A percentile compares a stretch with the other conserved stretches of the same genome.
Conservation (phyloP, 2,888 invertebrate genomes). For the Lycaena phlaeas region DNA sequence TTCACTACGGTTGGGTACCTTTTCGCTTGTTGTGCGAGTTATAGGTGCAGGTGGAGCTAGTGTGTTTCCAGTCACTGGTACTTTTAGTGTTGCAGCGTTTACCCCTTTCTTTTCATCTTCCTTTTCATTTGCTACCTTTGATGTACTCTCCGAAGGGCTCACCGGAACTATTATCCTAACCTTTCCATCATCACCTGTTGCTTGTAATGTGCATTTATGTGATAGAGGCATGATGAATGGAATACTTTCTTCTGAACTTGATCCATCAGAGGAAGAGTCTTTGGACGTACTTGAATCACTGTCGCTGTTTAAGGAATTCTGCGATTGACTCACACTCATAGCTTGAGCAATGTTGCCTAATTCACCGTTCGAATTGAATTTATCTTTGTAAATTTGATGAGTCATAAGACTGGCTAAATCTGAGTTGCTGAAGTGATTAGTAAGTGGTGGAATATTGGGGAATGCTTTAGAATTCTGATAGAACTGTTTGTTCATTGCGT, state of each 20-base stretch:
- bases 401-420: constrained; percentile 42
- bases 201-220: constrained; percentile 75
- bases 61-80: constrained; percentile 52
- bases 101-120: constrained; percentile 26
- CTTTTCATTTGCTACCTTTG: constrained; percentile 39
- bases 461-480: constrained; percentile 58
- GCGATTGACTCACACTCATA: constrained; percentile 51
- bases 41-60: constrained; percentile 76
- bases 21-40: constrained; percentile 87
- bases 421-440: constrained; percentile 44
- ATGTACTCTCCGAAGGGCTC: constrained; percentile 55
- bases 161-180: constrained; percentile 77
- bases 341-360: constrained; percentile 36
- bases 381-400: constrained; percentile 34
- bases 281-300: constrained; percentile 64
- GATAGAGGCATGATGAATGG: constrained; percentile 80
- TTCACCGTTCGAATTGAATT: constrained; percentile 33
- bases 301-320: constrained; percentile 44
- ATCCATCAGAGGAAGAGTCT: constrained; percentile 49
- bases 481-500: constrained; percentile 41
- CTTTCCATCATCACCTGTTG: constrained; percentile 74
- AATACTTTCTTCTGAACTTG: constrained; percentile 51
- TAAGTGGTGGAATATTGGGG: constrained; percentile 52
- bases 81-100: constrained; percentile 69
- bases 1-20: constrained; percentile 88